phyloP scores from a whole-genome alignment of 2,113 vertebrate species.

The Acinonyx jubatus region DNA sequence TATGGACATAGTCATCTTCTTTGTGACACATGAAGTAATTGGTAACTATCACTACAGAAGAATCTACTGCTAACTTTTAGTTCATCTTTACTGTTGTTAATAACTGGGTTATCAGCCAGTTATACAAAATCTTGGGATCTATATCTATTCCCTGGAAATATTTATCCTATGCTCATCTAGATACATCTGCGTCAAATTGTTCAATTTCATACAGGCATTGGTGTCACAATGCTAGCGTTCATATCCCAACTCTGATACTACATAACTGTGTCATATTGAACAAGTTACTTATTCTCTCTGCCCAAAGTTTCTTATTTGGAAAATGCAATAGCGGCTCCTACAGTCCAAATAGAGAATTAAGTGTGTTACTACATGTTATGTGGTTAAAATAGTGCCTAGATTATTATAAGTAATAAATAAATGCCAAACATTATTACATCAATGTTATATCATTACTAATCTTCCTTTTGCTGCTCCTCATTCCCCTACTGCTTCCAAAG shows the following conservation, averaged over 20 bases:
- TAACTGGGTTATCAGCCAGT: background rate
- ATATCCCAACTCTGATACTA: background rate
- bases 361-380: background rate
- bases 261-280: background rate
- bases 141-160: background rate
- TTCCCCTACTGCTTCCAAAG: background rate
- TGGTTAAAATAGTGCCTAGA: background rate
- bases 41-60: background rate
- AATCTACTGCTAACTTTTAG: background rate
- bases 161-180: background rate
- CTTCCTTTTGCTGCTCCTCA: background rate
- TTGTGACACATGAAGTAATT: background rate
- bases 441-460: background rate
- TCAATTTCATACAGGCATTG: background rate
- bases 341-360: background rate
- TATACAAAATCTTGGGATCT: background rate
- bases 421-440: background rate
- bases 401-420: background rate
- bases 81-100: background rate
- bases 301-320: background rate
- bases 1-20: background rate
- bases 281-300: background rate
- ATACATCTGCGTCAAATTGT: background rate
- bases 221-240: background rate
- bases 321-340: background rate